These are phyloP conservation scores for Sipha flava DNA, from an alignment of 1,140 invertebrate species.

Conservation along the genomic window DNA sequence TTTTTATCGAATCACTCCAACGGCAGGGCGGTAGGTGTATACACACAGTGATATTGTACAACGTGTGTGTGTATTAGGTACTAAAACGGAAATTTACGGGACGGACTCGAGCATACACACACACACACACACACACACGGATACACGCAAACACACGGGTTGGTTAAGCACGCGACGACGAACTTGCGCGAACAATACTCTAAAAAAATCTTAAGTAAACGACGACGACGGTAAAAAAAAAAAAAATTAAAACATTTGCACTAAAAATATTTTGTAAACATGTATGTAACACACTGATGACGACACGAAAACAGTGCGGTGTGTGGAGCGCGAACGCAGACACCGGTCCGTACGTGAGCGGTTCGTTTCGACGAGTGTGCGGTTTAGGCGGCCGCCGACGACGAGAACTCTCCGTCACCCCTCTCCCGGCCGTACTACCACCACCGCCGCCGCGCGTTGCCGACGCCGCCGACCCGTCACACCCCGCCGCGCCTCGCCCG, in stretches of 20 bases:
- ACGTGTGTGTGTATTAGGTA: too few species aligned
- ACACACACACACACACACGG: too few species aligned
- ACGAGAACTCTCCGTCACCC: background rate
- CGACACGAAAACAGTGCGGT: background rate
- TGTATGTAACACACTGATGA: background rate
- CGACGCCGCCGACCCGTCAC: background rate
- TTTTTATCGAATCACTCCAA: too few species aligned
- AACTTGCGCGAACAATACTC: too few species aligned
- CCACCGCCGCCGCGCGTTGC: background rate
- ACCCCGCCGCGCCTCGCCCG: background rate
- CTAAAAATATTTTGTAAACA: background rate
- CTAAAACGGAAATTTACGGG: too few species aligned
- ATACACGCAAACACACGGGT: too few species aligned
- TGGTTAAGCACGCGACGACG: too few species aligned
- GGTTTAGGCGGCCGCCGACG: constrained; percentile 9
- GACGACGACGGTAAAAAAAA: too few species aligned
- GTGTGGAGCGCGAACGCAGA: background rate
- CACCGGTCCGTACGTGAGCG: constrained; percentile 26
- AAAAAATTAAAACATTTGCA: background rate
- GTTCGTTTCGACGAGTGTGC: constrained; percentile 31
- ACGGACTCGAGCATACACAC: too few species aligned
- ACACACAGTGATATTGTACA: too few species aligned
- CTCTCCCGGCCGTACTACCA: background rate
- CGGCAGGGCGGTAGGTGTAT: too few species aligned
- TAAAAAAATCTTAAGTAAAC: too few species aligned